These are phyloP conservation scores for Limnothrissa miodon DNA, from an alignment of 2,113 vertebrate genomes.

Conservation along the genomic window DNA sequence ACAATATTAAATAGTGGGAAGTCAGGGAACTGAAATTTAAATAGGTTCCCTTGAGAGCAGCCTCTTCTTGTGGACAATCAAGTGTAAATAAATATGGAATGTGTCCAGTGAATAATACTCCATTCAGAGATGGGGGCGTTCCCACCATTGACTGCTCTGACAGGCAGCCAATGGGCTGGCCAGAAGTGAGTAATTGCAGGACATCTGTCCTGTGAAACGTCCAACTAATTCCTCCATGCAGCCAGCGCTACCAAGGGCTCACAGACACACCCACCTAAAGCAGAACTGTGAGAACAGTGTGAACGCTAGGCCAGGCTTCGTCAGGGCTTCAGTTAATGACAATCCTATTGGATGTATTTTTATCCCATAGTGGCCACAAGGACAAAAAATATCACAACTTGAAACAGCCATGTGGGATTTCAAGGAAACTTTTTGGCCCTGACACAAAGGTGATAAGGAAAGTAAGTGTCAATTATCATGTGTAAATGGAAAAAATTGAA, in stretches of 20 bases:
- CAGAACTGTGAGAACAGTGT: conserved; percentile 28
- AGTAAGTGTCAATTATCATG: not conserved
- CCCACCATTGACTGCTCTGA: conserved; percentile 33
- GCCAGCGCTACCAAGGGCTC: conserved; percentile 36
- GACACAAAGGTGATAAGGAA: not conserved
- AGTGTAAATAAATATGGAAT: conserved; percentile 29
- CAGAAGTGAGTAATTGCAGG: conserved; percentile 45
- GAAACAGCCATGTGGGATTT: not conserved
- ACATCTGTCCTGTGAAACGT: conserved; percentile 55
- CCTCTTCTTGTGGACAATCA: conserved; percentile 15
- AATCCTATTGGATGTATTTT: not conserved
- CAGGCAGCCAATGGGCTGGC: conserved; percentile 40
- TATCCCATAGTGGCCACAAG: too few relatives aligned
- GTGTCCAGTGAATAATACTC: conserved; percentile 22
- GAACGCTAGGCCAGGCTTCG: not conserved
- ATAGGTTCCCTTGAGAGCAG: not conserved
- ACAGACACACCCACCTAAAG: conserved; percentile 45
- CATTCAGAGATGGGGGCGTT: conserved; percentile 14
- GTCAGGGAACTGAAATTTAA: not conserved
- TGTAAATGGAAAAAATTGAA: not conserved
- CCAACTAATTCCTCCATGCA: conserved; percentile 37
- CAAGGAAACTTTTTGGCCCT: not conserved
- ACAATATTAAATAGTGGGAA: not conserved
- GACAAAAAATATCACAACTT: too few relatives aligned
- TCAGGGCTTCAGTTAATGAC: not conserved